Evolutionary conservation across 2,888 invertebrate species (phyloP), one percentile per base, ranked within the genome.

Genomic region (Acanthosepion pharaonis): DNA sequence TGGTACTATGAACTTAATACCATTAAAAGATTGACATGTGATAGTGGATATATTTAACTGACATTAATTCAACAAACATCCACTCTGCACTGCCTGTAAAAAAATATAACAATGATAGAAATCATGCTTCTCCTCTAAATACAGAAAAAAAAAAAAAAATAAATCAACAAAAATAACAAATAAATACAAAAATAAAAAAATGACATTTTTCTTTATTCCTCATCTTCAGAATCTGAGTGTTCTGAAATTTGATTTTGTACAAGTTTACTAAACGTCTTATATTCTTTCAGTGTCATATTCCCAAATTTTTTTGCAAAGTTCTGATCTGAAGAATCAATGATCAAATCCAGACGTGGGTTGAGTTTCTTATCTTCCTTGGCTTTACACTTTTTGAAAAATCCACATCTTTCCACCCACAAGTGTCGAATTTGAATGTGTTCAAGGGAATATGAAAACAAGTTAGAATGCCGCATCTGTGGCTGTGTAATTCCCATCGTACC

Each of bases 401-500:
- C 96, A 6, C 96, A 95, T 4, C 96, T 94, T 15, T 95, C 95
- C 9, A 96, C 92, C 95, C 96, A 96, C 94, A 95, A 95, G 93
- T 96, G 96, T 48, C 96, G 94, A 5, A 94, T 94, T 93, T 95
- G 95, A n/a, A 96, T 95, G 94, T 96, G 96, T 25, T 95, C 94
- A 49, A 96, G 94, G 8, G 96, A 78, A 64, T 96, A 95, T 11
- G 94, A 92, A 94, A 96, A 96, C 91, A 96, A 59, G 20, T 94
- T 55, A 64, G 96, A 95, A 59, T 95, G 94, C 94, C 96, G 95
- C 95, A 96, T 96, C 91, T 96, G 96, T 23, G 95, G 94, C 91
- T 96, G 96, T 1, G 96, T 95, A 8, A 96, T 95, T n/a, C 96
- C 96, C 96, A 96, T 96, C 33, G 94, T 94, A 9, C n/a, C 78